These are phyloP conservation scores for Entomyzon cyanotis DNA, from an alignment of 2,113 vertebrate species.

Conservation along the genomic window DNA sequence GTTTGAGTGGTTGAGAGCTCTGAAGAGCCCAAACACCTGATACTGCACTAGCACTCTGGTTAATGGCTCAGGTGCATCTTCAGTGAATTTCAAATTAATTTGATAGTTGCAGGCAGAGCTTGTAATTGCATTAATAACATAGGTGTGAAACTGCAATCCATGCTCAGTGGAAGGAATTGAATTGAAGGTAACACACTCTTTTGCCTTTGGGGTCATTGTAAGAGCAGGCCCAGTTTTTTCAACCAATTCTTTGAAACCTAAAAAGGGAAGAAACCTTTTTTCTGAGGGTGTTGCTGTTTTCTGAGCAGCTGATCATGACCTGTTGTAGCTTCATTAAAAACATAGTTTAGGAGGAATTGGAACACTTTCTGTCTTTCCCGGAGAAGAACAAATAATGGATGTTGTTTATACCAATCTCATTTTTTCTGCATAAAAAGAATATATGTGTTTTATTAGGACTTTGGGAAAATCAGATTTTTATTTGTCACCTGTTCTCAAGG, in stretches of 20 bases:
- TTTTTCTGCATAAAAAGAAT: not conserved
- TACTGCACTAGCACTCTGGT: not conserved
- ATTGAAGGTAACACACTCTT: not conserved
- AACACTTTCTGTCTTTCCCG: not conserved
- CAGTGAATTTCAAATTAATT: slow-evolving; percentile 13
- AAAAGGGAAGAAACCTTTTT: not conserved
- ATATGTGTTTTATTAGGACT: not conserved
- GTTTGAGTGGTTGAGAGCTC: not conserved
- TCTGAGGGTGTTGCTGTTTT: not conserved
- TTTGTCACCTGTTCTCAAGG: not conserved
- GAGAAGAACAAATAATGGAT: not conserved
- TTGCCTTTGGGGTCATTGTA: not conserved
- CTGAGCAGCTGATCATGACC: not conserved
- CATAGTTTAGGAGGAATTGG: not conserved
- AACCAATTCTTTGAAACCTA: not conserved
- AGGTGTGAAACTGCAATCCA: not conserved
- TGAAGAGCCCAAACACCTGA: not conserved
- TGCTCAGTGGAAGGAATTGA: not conserved
- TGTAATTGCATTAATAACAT: not conserved
- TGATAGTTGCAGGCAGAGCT: not conserved
- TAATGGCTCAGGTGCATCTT: not conserved
- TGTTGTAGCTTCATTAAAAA: not conserved
- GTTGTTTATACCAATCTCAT: not conserved
- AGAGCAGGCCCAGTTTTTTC: not conserved
- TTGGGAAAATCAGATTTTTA: not conserved